Conservation (phyloP, 2,113 vertebrate species). For the Propithecus coquereli region DNA sequence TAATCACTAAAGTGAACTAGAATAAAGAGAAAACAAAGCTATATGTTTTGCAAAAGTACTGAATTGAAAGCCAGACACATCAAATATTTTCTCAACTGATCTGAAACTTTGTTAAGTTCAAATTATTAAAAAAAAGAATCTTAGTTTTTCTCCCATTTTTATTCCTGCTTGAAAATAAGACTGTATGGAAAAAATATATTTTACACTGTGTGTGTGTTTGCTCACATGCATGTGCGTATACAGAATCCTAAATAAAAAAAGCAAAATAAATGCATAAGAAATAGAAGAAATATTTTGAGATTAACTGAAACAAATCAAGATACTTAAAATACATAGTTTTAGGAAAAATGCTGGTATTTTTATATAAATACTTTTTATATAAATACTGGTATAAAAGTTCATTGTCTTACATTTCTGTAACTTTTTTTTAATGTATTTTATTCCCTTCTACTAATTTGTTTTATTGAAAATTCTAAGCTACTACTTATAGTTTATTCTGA, state of each 20-base stretch:
- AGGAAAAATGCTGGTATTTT: background rate
- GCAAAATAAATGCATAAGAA: background rate
- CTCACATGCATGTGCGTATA: background rate
- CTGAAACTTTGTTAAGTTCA: background rate
- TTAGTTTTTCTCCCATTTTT: background rate
- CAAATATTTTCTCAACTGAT: background rate
- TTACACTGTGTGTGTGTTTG: background rate
- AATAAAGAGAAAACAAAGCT: background rate
- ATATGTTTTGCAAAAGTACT: background rate
- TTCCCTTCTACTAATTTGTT: background rate
- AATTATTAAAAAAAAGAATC: background rate
- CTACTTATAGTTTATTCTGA: background rate
- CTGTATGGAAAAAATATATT: background rate
- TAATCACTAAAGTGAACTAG: background rate
- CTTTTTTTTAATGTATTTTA: background rate
- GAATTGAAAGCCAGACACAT: background rate
- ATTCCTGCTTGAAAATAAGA: background rate
- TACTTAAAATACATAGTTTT: background rate
- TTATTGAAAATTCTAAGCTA: background rate
- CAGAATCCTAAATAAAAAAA: background rate
- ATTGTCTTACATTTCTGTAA: background rate
- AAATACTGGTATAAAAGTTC: background rate
- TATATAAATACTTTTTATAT: no score
- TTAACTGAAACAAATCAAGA: background rate
- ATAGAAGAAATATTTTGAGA: background rate